Base-by-base conservation (phyloP, 2,888 invertebrate species). In the Xanthorhoe designata region DNA sequence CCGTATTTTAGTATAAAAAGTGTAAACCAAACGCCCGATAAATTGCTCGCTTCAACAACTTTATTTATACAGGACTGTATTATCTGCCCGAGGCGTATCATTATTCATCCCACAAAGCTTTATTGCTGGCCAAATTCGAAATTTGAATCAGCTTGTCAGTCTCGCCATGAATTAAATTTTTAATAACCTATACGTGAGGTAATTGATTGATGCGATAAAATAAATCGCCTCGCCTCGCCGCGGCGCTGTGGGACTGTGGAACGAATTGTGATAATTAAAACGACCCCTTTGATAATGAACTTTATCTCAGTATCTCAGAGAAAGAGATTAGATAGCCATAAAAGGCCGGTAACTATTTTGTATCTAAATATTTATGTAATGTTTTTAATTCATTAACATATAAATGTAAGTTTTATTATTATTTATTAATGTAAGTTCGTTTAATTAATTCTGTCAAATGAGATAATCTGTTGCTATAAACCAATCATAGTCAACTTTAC, bases 131-230 rank as follows among this genome's bases (percentile, higher is more conserved):
- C 81, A 61, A 64, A 68, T 64, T 68, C 55, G 75, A 84, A 85
- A 75, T 76, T 72, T 73, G 72, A 71, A 74, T 73, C 77, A 79
- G 78, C 81, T 82, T 79, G 78, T 75, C 77, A 76, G 75, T 75
- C 78, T 79, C 77, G 78, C 77, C 73, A 78, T 79, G 83, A 83
- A 85, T 88, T 85, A 85, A 87, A 86, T 80, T 84, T 87, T 88
- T 83, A 87, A 87, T 86, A 85, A 85, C 81, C 81, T 80, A 80
- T 80, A 81, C 79, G 82, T 80, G 70, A 71, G 75, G 81, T 87
- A 90, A 91, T 90, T 89, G 89, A 90, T 89, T 89, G 88, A 89
- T 84, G 80, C 79, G 83, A 87, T 88, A 82, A 86, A 88, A 87
- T 88, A 84, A 87, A 89, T 86, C 82, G 83, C 74, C 77, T 80